phyloP scores from a whole-genome alignment of 2,113 vertebrate species.

The Gobius niger region DNA sequence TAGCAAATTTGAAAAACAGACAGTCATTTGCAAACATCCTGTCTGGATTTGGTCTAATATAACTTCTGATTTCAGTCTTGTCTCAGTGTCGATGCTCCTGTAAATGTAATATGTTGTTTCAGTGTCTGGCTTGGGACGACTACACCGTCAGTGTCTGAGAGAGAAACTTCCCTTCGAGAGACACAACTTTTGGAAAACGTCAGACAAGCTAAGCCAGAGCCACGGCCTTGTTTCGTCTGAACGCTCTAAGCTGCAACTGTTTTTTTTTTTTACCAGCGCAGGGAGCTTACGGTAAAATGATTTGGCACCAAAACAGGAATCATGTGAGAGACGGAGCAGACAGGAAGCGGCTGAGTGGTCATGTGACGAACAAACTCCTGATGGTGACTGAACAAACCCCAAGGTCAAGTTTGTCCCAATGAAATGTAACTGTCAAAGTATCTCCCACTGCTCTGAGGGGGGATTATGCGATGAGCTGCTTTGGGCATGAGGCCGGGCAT shows the following conservation, averaged over 20 bases:
- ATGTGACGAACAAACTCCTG: background rate
- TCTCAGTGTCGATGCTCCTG: no score
- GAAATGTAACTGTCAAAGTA: background rate
- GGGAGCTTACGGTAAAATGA: background rate
- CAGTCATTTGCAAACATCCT: no score
- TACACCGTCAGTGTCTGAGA: background rate
- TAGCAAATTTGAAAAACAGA: no score
- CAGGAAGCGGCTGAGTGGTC: background rate
- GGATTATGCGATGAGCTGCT: no score
- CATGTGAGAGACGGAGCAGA: background rate
- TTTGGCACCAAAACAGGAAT: constrained; percentile 2
- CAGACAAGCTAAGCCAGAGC: background rate
- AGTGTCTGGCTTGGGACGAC: no score
- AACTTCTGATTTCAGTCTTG: no score
- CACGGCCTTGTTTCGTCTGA: background rate
- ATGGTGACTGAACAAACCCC: background rate
- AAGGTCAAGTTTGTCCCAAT: background rate
- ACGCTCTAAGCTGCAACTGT: background rate
- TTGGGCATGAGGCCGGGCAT: no score
- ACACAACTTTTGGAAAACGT: background rate
- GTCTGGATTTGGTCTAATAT: no score
- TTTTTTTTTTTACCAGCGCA: background rate
- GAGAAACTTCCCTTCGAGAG: no score
- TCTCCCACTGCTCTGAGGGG: no score
- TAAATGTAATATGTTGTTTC: no score